These are phyloP conservation scores for Amazona vittata DNA, from an alignment of 2,113 vertebrate genomes.

Conservation along the genomic window DNA sequence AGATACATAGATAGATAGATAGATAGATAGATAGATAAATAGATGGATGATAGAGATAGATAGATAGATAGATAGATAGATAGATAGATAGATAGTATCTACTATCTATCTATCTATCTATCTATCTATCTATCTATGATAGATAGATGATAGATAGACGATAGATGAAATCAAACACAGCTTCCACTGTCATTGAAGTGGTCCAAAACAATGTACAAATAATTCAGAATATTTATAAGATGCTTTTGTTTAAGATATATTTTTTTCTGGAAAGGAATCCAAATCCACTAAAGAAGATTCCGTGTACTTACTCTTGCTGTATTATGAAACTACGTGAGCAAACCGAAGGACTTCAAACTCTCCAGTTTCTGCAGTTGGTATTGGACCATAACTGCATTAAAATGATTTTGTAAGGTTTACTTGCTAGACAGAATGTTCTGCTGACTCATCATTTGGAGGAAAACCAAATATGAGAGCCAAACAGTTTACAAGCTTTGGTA, in stretches of 20 bases:
- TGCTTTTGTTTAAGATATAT: background rate
- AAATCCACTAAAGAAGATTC: background rate
- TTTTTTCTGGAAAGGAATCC: background rate
- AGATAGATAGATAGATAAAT: too few species aligned
- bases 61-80: too few species aligned
- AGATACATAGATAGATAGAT: background rate
- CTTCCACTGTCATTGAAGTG: background rate
- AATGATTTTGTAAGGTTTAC: constrained; percentile 78
- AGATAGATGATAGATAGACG: too few species aligned
- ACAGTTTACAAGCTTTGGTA: constrained; percentile 74
- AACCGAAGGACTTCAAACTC: constrained; percentile 84
- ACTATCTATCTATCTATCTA: too few species aligned
- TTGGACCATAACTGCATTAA: constrained; percentile 85
- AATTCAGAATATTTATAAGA: background rate
- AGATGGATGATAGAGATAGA: too few species aligned
- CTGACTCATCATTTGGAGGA: constrained; percentile 81
- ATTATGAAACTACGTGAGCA: constrained; percentile 86
- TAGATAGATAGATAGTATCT: too few species aligned
- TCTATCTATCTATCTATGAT: too few species aligned
- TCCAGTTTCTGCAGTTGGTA: constrained; percentile 78
- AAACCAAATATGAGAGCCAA: constrained; percentile 84
- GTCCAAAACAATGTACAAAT: background rate
- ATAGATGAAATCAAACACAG: background rate
- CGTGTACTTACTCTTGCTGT: background rate
- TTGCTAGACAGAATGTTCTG: constrained; percentile 76